Evolutionary conservation across 2,888 invertebrate genomes (phyloP), one percentile per base, ranked within the genome.

Genomic region (Thereva unica): DNA sequence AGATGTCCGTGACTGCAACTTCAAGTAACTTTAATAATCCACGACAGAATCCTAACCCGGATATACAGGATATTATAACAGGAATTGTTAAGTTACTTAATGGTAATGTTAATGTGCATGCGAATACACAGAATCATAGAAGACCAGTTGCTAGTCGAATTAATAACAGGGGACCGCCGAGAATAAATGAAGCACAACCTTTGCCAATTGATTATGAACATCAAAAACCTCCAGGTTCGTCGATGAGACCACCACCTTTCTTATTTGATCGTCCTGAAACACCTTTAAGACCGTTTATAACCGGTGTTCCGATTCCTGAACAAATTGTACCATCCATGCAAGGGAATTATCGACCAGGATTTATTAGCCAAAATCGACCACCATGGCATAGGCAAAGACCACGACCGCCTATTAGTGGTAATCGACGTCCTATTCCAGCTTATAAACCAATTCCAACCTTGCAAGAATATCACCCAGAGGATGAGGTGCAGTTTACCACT

Each of bases 41-140:
- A 0, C 75, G 83, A 12, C 82, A 87, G 67, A 87, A 87, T 73
- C 85, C 86, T 4, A 87, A 86, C 77, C 87, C 89, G 45, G 93
- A 93, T 76, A 93, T 95, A 67, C 93, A 94, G 78, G 93, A 95
- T 74, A 93, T 95, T 40, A 92, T 95, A 42, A 92, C 92, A 2
- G 94, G 94, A 6, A 90, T 95, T 56, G 93, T 94, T 0, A 93
- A 94, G 77, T 78, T 95, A 8, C 81, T 95, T 1, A 93, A 95
- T 71, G 94, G 94, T 1, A 93, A 94, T 74, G 93, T 93, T 0
- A 93, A 93, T 74, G 91, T 93, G 0, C 90, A 89, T 76, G 90
- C 90, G 0, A 91, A 90, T 72, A 88, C 90, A 0, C 87, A 87
- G 66, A 81, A 82, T 9, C 85, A 86, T 0, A 83, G 91, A 67